A percentile compares a stretch with the other conserved stretches of the same genome.
These are phyloP conservation scores for Agrochola litura DNA, from an alignment of 2,888 invertebrate species.

Conservation along the genomic window DNA sequence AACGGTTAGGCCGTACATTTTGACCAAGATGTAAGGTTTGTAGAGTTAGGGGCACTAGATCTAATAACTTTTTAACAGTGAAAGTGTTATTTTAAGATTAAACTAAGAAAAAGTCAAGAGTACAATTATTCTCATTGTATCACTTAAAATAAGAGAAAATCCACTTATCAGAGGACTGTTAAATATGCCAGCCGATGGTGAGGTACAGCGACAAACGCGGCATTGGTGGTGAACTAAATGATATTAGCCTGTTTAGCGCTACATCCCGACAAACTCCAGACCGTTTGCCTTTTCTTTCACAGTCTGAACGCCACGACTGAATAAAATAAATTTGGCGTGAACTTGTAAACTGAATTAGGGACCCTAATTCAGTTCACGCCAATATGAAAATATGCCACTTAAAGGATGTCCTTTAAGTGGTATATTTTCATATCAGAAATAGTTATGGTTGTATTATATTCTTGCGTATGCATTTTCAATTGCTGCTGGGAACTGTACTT, in stretches of 20 bases:
- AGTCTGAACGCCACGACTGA: background rate
- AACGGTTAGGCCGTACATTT: too few relatives aligned
- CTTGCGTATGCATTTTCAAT: too few relatives aligned
- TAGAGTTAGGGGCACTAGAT: too few relatives aligned
- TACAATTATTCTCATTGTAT: background rate
- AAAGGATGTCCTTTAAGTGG: background rate
- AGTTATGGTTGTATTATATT: background rate
- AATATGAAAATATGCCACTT: too few relatives aligned
- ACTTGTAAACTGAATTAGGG: background rate
- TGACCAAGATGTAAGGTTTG: background rate
- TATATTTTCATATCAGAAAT: background rate
- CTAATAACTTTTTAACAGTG: too few relatives aligned
- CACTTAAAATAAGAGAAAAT: background rate
- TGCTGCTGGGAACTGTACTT: background rate
- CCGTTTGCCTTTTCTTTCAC: background rate
- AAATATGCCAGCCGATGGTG: background rate
- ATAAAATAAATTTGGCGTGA: background rate
- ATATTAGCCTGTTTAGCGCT: background rate
- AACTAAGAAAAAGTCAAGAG: background rate
- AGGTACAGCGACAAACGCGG: background rate
- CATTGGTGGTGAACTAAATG: background rate
- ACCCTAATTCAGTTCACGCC: background rate
- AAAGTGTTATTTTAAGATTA: background rate
- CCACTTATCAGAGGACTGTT: background rate
- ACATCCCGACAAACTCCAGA: background rate